Percentiles rank a stretch among this genome's conserved stretches.
Conservation (phyloP, 1,140 invertebrate genomes). For the Bradysia coprophila region DNA sequence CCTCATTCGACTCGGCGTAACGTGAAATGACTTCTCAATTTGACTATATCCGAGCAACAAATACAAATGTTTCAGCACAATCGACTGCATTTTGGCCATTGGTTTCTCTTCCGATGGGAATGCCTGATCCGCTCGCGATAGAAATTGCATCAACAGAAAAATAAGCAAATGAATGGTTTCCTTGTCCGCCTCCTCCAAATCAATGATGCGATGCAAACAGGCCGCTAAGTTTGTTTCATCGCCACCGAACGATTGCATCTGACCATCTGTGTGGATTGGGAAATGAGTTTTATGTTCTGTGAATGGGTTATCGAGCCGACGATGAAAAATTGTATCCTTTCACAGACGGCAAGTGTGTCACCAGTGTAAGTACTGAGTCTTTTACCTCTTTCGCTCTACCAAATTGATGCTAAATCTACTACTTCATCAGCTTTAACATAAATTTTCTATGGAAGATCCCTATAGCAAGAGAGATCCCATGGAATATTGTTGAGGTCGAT, state of each 20-base stretch:
- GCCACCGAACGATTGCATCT: constrained; percentile 52
- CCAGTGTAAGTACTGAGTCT: no score
- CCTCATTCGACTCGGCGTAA: constrained; percentile 74
- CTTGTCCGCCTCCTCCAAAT: constrained; percentile 84
- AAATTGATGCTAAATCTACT: no score
- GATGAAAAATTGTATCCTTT: neutral
- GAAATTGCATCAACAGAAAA: constrained; percentile 88
- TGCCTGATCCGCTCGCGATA: constrained; percentile 54
- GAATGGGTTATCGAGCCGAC: no score
- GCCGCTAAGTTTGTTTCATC: constrained; percentile 48
- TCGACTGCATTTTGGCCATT: constrained; percentile 55
- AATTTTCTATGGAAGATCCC: no score
- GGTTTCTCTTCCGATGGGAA: constrained; percentile 74
- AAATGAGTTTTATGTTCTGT: constrained; percentile 4
- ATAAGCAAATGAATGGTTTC: constrained; percentile 93
- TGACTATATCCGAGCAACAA: constrained; percentile 85
- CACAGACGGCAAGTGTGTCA: no score
- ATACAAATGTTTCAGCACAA: constrained; percentile 85
- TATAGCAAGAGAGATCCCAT: no score
- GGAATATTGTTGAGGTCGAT: no score
- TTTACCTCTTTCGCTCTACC: no score
- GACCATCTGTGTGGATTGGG: constrained; percentile 43
- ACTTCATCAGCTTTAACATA: no score
- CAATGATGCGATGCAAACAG: constrained; percentile 62
- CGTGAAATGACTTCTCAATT: constrained; percentile 74